Evolutionary conservation across 2,797 vertebrate genomes (phyloP), one percentile per base, ranked within the genome.

Genomic region (Bryconaethiops microstoma): DNA sequence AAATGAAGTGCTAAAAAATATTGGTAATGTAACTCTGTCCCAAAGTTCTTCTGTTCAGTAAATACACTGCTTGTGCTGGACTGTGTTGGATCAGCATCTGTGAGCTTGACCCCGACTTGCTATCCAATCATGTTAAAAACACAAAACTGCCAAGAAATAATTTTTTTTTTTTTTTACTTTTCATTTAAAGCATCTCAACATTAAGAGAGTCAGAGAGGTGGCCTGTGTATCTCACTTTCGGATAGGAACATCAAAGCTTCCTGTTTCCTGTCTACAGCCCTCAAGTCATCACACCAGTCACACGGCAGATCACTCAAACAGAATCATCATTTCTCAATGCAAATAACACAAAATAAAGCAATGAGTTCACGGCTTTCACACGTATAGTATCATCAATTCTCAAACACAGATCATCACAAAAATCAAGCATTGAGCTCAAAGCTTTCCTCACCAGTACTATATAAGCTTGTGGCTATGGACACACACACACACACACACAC

Each of bases 251-350:
- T 71, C 48, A 64, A 69, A 65, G 54, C 69, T 82, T 84, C 82
- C 82, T 83, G 72, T 81, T 85, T 83, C 73, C 85, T 82, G 75
- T 72, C 23, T 72, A 72, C 55, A 74, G 65, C 19, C 57, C 19
- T 74, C 1, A 54, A n/a, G 4, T 70, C n/a, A 73, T 25, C 78
- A 70, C 25, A 59, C 2, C 42, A 70, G 16, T 64, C 50, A 64
- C 19, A 12, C 7, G 42, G 12, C 64, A 42, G 40, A 19, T 57
- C 21, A 57, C 16, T 40, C 55, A 63, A 5, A 52, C 1, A 59
- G 29, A 19, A 2, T 70, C 45, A 62, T 8, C 13, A 60, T 9
- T 54, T 17, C 7, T 54, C 69, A 54, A 50, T 17, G 23, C 23
- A 71, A 35, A 54, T 2, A 8, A 54, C 14, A 17, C 14, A 16